Conservation (phyloP, 2,888 invertebrate genomes). For the Apomyelois bistriatella region DNA sequence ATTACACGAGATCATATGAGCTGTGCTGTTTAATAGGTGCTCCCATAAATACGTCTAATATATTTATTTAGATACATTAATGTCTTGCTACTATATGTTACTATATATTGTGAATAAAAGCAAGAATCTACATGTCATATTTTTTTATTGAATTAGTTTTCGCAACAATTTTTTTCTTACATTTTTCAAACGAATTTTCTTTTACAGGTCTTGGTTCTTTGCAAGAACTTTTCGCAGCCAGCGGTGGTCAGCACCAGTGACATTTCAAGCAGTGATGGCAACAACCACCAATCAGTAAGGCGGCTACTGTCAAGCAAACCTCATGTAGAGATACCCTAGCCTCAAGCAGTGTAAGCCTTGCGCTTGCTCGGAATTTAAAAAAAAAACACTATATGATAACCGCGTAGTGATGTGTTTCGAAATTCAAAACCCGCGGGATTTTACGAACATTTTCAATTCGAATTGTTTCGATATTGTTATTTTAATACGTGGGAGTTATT, state of each 20-base stretch:
- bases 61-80: too few relatives aligned
- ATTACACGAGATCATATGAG: too few relatives aligned
- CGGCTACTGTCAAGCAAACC: constrained; percentile 59
- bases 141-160: too few relatives aligned
- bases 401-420: constrained; percentile 25
- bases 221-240: constrained; percentile 73
- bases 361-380: constrained; percentile 27
- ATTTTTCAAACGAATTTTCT: not conserved
- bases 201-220: constrained; percentile 62
- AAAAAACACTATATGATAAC: constrained; percentile 8
- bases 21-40: too few relatives aligned
- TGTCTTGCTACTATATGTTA: too few relatives aligned
- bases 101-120: too few relatives aligned
- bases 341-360: constrained; percentile 54
- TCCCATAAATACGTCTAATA: too few relatives aligned
- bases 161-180: not conserved
- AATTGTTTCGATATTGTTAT: too few relatives aligned
- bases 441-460: not conserved
- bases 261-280: constrained; percentile 72
- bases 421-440: constrained; percentile 24
- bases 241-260: constrained; percentile 68
- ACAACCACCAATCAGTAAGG: constrained; percentile 70
- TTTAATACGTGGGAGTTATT: not conserved
- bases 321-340: constrained; percentile 64
- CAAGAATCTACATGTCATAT: too few relatives aligned